Percentiles rank a stretch among this genome's conserved stretches.
Evolutionary conservation across 2,888 invertebrate species (phyloP).

Genomic region (Hyppa rectilinea): DNA sequence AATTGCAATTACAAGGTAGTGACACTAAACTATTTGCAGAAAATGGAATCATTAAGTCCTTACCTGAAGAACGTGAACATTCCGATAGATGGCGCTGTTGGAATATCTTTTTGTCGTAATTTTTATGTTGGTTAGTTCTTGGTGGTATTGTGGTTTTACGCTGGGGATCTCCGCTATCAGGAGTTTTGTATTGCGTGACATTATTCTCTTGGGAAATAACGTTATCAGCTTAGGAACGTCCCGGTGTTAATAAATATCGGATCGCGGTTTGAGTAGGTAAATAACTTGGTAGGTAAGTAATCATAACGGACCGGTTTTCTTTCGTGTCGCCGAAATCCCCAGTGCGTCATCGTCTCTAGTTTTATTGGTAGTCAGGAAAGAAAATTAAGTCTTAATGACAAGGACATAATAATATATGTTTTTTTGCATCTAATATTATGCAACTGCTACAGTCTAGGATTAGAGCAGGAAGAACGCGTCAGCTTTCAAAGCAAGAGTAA

Average conservation of each 20-base stretch:
- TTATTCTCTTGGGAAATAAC: conserved; percentile 33
- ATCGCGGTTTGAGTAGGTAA: conserved; percentile 21
- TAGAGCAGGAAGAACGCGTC: not conserved
- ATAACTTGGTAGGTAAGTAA: conserved; percentile 10
- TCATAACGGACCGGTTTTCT: conserved; percentile 29
- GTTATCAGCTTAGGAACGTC: conserved; percentile 1
- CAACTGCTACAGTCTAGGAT: not conserved
- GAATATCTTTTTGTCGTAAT: not conserved
- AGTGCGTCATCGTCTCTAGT: conserved; percentile 31
- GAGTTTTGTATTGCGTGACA: not conserved
- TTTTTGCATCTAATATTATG: not conserved
- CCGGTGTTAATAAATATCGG: not conserved
- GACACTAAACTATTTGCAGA: conserved; percentile 64
- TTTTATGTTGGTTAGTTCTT: too few relatives aligned
- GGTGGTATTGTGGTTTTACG: not conserved
- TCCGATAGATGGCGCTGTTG: conserved; percentile 19
- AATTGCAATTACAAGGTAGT: conserved; percentile 69
- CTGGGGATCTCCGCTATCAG: conserved; percentile 19
- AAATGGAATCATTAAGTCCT: conserved; percentile 60
- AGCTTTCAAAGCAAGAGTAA: not conserved
- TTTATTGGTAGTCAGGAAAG: conserved; percentile 1
- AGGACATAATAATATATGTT: not conserved
- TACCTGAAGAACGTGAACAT: conserved; percentile 38
- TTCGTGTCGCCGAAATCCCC: conserved; percentile 36
- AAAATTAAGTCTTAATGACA: conserved; percentile 14